These are phyloP conservation scores for Drosophila setosimentum DNA, from an alignment of 2,888 invertebrate species.

Conservation along the genomic window DNA sequence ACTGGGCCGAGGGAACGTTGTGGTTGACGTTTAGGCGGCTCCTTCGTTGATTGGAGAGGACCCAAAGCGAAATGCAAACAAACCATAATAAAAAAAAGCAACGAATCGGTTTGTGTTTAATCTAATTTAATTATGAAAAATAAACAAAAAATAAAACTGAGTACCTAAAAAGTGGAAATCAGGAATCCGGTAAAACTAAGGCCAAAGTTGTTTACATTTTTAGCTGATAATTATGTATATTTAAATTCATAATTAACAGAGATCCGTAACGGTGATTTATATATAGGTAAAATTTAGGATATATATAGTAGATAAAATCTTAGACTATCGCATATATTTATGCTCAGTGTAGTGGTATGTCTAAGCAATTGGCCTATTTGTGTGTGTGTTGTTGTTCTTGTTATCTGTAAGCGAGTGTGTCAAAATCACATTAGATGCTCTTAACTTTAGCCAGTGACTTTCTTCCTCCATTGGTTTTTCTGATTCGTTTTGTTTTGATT, in stretches of 20 bases:
- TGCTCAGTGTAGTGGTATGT: constrained; percentile 23
- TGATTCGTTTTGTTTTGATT: constrained; percentile 25
- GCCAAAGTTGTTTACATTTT: neutral
- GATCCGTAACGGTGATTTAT: neutral
- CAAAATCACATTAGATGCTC: constrained; percentile 80
- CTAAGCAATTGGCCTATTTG: neutral
- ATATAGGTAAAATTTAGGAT: neutral
- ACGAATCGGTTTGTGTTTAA: constrained; percentile 59
- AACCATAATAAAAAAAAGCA: constrained; percentile 12
- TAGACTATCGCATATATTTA: neutral
- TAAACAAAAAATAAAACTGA: constrained; percentile 29
- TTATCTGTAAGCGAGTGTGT: constrained; percentile 61
- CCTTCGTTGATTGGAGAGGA: constrained; percentile 32
- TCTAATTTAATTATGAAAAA: constrained; percentile 74
- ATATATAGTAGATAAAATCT: neutral
- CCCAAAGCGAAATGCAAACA: constrained; percentile 50
- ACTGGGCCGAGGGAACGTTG: neutral
- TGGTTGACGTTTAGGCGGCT: neutral
- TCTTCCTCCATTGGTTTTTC: constrained; percentile 20
- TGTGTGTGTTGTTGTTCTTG: constrained; percentile 16
- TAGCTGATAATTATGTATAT: neutral
- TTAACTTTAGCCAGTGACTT: constrained; percentile 67
- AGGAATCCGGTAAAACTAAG: neutral
- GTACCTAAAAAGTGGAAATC: neutral
- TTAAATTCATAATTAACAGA: neutral